Percentiles rank a stretch among this genome's conserved stretches.
Conservation (phyloP, 2,888 invertebrate genomes). For the Acronicta leporina region DNA sequence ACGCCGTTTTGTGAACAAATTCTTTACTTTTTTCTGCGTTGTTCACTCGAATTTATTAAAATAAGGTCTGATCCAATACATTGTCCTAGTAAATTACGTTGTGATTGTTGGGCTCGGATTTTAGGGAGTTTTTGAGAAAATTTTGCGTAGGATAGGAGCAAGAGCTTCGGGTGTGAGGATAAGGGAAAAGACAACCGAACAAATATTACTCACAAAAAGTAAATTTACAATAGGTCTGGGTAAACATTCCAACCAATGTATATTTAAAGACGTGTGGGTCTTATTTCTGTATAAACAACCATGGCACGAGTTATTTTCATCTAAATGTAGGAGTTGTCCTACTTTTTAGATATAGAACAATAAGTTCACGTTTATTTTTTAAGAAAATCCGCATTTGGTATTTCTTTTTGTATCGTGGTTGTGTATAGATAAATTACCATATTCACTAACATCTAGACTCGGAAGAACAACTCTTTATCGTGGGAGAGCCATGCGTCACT, state of each 20-base stretch:
- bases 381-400: too few relatives aligned
- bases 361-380: too few relatives aligned
- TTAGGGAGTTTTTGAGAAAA: constrained; percentile 22
- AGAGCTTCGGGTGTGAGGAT: not conserved
- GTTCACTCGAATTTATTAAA: constrained; percentile 64
- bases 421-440: too few relatives aligned
- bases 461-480: too few relatives aligned
- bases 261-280: not conserved
- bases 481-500: too few relatives aligned
- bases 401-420: too few relatives aligned
- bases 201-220: too few relatives aligned
- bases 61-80: constrained; percentile 60
- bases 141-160: not conserved
- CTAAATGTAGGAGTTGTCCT: not conserved
- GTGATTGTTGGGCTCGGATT: constrained; percentile 50
- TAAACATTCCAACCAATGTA: too few relatives aligned
- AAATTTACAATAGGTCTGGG: too few relatives aligned
- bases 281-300: not conserved
- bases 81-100: constrained; percentile 53
- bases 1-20: constrained; percentile 63
- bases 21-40: constrained; percentile 61
- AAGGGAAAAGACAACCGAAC: too few relatives aligned
- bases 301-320: not conserved
- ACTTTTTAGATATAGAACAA: too few relatives aligned
- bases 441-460: too few relatives aligned